These are phyloP conservation scores for Volucella inanis DNA, from an alignment of 2,888 invertebrate genomes.

Conservation along the genomic window DNA sequence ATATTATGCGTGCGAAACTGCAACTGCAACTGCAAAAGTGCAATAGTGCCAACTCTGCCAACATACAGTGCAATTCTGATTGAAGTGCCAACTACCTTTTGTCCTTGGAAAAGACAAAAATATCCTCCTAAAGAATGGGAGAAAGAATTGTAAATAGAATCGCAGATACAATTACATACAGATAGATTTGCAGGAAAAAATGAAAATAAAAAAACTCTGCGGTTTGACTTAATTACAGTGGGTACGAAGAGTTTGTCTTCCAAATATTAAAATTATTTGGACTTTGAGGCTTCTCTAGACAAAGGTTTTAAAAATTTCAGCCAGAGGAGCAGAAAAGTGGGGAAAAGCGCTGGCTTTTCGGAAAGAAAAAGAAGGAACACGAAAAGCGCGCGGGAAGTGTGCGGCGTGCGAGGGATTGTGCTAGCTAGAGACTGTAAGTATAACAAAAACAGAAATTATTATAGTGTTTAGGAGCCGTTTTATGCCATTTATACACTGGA, in stretches of 20 bases:
- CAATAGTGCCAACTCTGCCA: no score
- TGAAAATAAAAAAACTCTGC: neutral
- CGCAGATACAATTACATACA: conserved; percentile 60
- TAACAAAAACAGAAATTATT: no score
- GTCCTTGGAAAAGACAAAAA: conserved; percentile 70
- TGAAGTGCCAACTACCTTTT: conserved; percentile 69
- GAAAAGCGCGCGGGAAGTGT: no score
- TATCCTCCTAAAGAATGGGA: conserved; percentile 19
- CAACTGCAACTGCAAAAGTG: no score
- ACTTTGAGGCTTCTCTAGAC: neutral
- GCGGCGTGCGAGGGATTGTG: no score
- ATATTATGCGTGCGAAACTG: conserved; percentile 51
- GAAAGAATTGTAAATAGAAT: conserved; percentile 53
- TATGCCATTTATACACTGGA: no score
- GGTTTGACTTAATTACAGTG: conserved; percentile 52
- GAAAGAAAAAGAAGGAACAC: no score
- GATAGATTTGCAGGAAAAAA: conserved; percentile 3
- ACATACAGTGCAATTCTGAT: neutral
- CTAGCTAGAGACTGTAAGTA: no score
- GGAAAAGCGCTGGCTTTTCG: no score
- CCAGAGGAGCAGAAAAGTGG: no score
- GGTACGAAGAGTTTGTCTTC: conserved; percentile 27
- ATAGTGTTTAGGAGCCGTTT: no score
- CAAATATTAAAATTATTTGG: neutral
- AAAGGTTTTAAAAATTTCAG: no score